Evolutionary conservation across 2,888 invertebrate species (phyloP), one percentile per base, ranked within the genome.

Genomic region (Colletes collaris): DNA sequence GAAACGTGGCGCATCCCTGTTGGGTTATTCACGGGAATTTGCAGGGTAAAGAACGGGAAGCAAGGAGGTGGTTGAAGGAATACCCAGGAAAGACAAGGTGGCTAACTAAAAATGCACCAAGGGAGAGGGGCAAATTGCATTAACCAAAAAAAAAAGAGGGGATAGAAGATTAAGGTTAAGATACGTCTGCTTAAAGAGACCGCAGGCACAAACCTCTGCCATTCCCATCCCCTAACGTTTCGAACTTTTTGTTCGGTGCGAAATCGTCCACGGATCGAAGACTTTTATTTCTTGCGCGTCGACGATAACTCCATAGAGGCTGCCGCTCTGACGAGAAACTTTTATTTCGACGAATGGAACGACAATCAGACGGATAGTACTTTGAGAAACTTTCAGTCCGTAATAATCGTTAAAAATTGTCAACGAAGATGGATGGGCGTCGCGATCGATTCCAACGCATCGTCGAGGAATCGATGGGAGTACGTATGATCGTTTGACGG

Each of bases 51-150:
- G 13, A 0, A 19, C 10, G 19, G 27, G 55, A 66, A 49, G 65
- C 49, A 67, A 58, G 53, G 58, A 64, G 7, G 44, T 35, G 67
- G 44, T 53, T 35, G 53, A 66, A 75, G 67, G 52, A 50, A 55
- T 35, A 40, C 56, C 52, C 10, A 40, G 58, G 66, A 76, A 64
- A 64, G 67, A 66, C 65, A 59, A 65, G 53, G 64, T 16, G 69
- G 64, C 71, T 64, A 76, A 79, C 78, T 73, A 79, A 84, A 76
- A 84, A 81, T 66, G 75, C 11, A 50, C 73, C 72, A 83, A 75
- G 78, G 81, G 87, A 87, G 77, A 82, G 82, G 79, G 81, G 83
- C 83, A 88, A 91, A 91, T 91, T 89, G 88, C 90, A 90, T 90
- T 91, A 91, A 91, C 89, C 27, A 27, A 27, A 86, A 83, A 82